A percentile compares a stretch with the other conserved stretches of the same genome.
phyloP scores from a whole-genome alignment of 1,140 invertebrate species.

The Drosophila mojavensis region DNA sequence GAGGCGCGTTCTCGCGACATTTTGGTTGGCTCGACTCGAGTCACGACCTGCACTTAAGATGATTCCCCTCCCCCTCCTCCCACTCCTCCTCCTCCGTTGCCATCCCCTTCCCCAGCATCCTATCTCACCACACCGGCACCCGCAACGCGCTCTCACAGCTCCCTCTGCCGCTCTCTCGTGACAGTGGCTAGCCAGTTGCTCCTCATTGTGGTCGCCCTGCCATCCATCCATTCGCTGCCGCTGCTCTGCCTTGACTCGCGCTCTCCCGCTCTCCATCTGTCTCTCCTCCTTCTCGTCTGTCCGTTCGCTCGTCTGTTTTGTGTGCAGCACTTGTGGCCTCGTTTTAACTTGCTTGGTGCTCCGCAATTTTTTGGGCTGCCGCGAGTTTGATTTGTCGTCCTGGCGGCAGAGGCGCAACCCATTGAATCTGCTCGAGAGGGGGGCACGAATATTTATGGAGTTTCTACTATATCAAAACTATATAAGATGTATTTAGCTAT shows the following conservation, averaged over 20 bases:
- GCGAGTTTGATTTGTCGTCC: constrained; percentile 62
- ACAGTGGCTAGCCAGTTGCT: constrained; percentile 27
- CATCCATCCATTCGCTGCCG: constrained; percentile 6
- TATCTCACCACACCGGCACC: background rate
- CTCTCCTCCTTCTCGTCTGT: background rate
- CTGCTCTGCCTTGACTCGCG: too few species aligned
- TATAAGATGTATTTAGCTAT: too few species aligned
- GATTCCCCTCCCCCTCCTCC: background rate
- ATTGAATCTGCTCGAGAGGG: background rate
- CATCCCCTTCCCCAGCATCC: background rate
- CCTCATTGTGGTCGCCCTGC: constrained; percentile 47
- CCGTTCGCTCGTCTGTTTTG: constrained; percentile 14
- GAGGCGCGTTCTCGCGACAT: constrained; percentile 73
- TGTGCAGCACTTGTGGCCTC: constrained; percentile 61
- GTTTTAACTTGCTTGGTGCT: constrained; percentile 72
- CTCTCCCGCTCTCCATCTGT: background rate
- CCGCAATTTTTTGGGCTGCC: constrained; percentile 72
- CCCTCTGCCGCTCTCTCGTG: background rate
- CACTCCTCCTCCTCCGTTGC: background rate
- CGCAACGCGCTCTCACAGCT: background rate
- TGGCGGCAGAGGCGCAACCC: constrained; percentile 16
- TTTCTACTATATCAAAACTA: too few species aligned
- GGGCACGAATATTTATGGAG: background rate
- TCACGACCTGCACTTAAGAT: constrained; percentile 26
- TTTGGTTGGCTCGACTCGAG: constrained; percentile 66